Evolutionary conservation across 2,797 vertebrate genomes (phyloP).

Genomic region (Spinus olivaceus): DNA sequence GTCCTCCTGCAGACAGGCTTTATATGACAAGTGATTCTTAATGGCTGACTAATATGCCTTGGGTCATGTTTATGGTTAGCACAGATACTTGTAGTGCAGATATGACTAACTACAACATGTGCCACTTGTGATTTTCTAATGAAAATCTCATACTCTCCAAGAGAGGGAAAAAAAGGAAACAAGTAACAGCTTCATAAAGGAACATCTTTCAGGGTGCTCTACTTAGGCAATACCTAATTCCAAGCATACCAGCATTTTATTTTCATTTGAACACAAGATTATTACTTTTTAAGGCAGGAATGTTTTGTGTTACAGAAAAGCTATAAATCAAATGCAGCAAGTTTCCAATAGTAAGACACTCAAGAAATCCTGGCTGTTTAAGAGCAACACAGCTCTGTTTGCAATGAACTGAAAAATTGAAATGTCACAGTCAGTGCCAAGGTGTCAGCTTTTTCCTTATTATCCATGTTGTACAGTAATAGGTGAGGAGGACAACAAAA

Average conservation of each 20-base stretch:
- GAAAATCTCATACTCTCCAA: slow-evolving; percentile 16
- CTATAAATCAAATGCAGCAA: background rate
- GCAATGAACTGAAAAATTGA: slow-evolving; percentile 10
- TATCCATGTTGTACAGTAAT: slow-evolving; percentile 14
- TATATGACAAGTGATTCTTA: slow-evolving; percentile 13
- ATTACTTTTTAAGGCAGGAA: background rate
- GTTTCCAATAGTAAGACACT: background rate
- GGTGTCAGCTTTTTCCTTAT: slow-evolving; percentile 21
- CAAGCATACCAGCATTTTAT: background rate
- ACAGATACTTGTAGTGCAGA: slow-evolving; percentile 3
- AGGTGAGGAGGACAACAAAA: slow-evolving; percentile 19
- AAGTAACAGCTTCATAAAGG: slow-evolving; percentile 1
- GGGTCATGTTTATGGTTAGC: slow-evolving; percentile 18
- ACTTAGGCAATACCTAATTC: background rate
- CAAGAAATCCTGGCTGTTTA: background rate
- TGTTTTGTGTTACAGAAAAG: background rate
- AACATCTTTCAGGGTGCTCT: background rate
- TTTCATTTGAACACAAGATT: background rate
- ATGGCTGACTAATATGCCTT: slow-evolving; percentile 4
- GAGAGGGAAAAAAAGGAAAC: background rate
- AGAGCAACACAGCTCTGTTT: background rate
- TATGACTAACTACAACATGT: slow-evolving; percentile 44
- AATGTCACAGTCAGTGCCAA: background rate
- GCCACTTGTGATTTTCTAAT: slow-evolving; percentile 51
- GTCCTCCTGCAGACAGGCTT: background rate